Evolutionary conservation across 2,888 invertebrate species (phyloP).

Genomic region (Caenorhabditis sinica): DNA sequence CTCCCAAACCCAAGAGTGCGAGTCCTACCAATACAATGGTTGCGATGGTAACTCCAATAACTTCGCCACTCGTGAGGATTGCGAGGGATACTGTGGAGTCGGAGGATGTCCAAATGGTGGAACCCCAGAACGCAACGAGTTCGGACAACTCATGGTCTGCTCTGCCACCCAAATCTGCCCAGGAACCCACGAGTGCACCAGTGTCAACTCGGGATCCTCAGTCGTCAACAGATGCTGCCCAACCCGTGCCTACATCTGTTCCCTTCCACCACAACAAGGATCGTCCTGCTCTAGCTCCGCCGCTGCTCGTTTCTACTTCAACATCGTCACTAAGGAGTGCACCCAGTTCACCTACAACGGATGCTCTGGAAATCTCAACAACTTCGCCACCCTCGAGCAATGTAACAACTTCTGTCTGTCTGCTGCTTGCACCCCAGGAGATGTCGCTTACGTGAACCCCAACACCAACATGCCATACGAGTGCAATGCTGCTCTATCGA

Average conservation of each 20-base stretch:
- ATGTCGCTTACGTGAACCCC: slow-evolving; percentile 82
- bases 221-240: slow-evolving; percentile 80
- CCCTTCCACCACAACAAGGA: slow-evolving; percentile 83
- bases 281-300: slow-evolving; percentile 81
- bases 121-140: slow-evolving; percentile 81
- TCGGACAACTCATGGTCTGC: slow-evolving; percentile 82
- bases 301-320: slow-evolving; percentile 77
- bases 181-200: slow-evolving; percentile 82
- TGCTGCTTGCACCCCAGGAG: slow-evolving; percentile 82
- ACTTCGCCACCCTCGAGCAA: slow-evolving; percentile 82
- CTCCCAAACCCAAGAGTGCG: slow-evolving; percentile 80
- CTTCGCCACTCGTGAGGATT: slow-evolving; percentile 81
- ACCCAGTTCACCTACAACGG: slow-evolving; percentile 83
- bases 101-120: slow-evolving; percentile 82
- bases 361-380: slow-evolving; percentile 80
- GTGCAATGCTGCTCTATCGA: slow-evolving; percentile 82
- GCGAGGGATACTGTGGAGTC: slow-evolving; percentile 78
- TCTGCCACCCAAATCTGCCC: slow-evolving; percentile 76
- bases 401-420: slow-evolving; percentile 83
- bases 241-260: slow-evolving; percentile 80
- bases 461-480: slow-evolving; percentile 82
- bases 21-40: slow-evolving; percentile 81
- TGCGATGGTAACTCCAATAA: slow-evolving; percentile 83
- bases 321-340: slow-evolving; percentile 77
- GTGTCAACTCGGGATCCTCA: slow-evolving; percentile 78